Evolutionary conservation across 2,888 invertebrate species (phyloP).

Genomic region (Plemyria rubiginata): DNA sequence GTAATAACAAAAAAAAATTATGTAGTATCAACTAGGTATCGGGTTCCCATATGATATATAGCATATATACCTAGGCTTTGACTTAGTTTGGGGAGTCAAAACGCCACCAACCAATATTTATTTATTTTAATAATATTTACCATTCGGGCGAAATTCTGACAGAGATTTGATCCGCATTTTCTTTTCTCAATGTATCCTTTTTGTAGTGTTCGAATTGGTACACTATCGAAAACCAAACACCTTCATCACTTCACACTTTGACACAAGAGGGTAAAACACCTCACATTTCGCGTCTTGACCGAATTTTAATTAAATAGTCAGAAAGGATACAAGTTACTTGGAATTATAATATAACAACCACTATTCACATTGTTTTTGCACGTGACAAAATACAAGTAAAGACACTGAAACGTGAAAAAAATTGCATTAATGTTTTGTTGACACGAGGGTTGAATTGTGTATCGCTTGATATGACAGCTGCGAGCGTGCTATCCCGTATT

Average conservation of each 20-base stretch:
- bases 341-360: slow-evolving; percentile 83
- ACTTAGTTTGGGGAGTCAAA: too few relatives aligned
- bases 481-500: slow-evolving; percentile 79
- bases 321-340: slow-evolving; percentile 82
- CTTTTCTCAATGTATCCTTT: slow-evolving; percentile 84
- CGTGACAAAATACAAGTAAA: slow-evolving; percentile 84
- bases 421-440: slow-evolving; percentile 49
- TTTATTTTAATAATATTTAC: too few relatives aligned
- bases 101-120: too few relatives aligned
- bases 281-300: slow-evolving; percentile 78
- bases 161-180: slow-evolving; percentile 83
- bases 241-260: slow-evolving; percentile 78
- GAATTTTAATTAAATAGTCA: slow-evolving; percentile 59
- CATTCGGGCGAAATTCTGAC: slow-evolving; percentile 82
- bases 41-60: too few relatives aligned
- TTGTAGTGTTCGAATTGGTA: slow-evolving; percentile 72
- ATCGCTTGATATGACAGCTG: slow-evolving; percentile 83
- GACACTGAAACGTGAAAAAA: slow-evolving; percentile 74
- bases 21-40: too few relatives aligned
- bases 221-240: slow-evolving; percentile 69
- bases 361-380: slow-evolving; percentile 85
- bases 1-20: too few relatives aligned
- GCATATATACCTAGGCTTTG: too few relatives aligned
- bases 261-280: slow-evolving; percentile 66
- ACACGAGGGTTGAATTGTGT: slow-evolving; percentile 54